Base-by-base conservation (phyloP, 2,888 invertebrate genomes). In the Nomada fucata region DNA sequence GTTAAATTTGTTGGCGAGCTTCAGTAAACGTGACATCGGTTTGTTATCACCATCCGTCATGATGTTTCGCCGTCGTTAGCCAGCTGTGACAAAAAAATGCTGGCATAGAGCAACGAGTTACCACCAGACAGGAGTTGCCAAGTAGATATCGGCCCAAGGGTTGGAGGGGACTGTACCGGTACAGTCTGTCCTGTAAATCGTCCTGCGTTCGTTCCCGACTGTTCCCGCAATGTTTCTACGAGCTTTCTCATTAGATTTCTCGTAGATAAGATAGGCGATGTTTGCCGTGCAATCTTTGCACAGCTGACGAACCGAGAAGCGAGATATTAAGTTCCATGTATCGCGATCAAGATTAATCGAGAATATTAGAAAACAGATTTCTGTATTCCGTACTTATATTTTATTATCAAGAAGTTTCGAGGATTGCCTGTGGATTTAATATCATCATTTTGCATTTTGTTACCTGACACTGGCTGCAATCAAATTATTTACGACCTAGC, bases 1-100 rank as follows among this genome's bases (percentile, higher is more conserved):
- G 95, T 98, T 98, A 94, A 97, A 97, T 95, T 97, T 97, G 93
- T 97, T 96, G 82, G 97, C 97, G 94, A 97, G 95, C 94, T 96
- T 96, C 92, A 97, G 94, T 92, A 97, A 95, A 92, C 95, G 95
- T 93, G 96, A 96, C 95, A 96, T 95, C 91, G 94, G 94, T 91
- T 93, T 92, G 86, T 90, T 90, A 89, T 93, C 94, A 90, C 91
- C 92, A 90, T 91, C 92, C 92, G 94, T 92, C 94, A 94, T 94
- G 92, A 92, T 92, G 91, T 91, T 90, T 89, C 90, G 89, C 90
- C 90, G 89, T 88, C 82, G 88, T 88, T 89, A 90, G 83, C 86
- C 86, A 89, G 88, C 89, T 90, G 87, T 88, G 84, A 89, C 75
- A 84, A 87, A 36, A 89, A 88, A 88, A 84, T 83, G 53, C 70